A percentile compares a stretch with the other conserved stretches of the same genome.
These are phyloP conservation scores for Protodeltote pygarga DNA, from an alignment of 2,888 invertebrate species.

Conservation along the genomic window DNA sequence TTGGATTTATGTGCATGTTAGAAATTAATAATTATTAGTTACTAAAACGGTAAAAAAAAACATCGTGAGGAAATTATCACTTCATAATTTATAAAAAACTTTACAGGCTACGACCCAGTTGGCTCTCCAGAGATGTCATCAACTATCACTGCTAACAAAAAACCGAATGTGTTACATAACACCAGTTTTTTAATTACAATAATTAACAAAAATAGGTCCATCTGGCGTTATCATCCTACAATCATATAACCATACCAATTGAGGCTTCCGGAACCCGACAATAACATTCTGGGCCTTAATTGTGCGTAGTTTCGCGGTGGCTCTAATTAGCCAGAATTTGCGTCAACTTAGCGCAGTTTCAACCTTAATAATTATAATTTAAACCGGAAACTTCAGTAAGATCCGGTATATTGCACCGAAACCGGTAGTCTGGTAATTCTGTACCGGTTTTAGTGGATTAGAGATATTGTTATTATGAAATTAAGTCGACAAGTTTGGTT, in stretches of 20 bases:
- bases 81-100: no score
- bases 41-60: no score
- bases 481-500: constrained; percentile 12
- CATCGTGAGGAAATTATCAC: no score
- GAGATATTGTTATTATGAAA: constrained; percentile 32
- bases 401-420: constrained; percentile 25
- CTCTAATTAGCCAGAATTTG: constrained; percentile 39
- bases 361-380: constrained; percentile 38
- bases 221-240: not conserved
- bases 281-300: constrained; percentile 26
- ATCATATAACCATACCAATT: constrained; percentile 16
- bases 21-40: no score
- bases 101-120: no score
- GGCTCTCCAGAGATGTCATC: no score
- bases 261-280: constrained; percentile 28
- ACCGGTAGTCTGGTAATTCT: constrained; percentile 47
- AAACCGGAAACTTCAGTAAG: constrained; percentile 28
- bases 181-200: no score
- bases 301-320: constrained; percentile 20
- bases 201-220: not conserved
- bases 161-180: no score
- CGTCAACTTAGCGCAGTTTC: constrained; percentile 37
- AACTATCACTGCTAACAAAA: no score
- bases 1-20: no score
- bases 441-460: constrained; percentile 37